phyloP scores from a whole-genome alignment of 2,113 vertebrate genomes.

The Picathartes gymnocephalus region DNA sequence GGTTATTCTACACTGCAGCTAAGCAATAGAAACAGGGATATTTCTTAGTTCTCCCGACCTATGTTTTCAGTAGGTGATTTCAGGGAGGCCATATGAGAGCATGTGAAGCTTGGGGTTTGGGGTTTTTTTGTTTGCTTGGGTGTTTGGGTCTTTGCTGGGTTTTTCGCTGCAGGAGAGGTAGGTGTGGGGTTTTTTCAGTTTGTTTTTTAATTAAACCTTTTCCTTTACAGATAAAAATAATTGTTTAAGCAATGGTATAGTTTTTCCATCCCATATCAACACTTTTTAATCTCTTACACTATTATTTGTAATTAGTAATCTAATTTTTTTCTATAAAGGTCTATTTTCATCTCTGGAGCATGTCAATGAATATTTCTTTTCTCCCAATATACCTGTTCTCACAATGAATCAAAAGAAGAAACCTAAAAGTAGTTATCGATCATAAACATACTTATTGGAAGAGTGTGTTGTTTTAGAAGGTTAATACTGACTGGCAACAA shows the following conservation, averaged over 20 bases:
- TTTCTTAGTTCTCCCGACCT: background rate
- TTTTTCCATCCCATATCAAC: background rate
- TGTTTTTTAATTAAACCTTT: background rate
- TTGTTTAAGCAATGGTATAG: background rate
- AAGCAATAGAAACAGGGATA: background rate
- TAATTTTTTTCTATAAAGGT: background rate
- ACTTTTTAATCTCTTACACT: background rate
- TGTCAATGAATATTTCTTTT: background rate
- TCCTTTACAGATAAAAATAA: background rate
- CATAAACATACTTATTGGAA: background rate
- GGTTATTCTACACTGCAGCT: background rate
- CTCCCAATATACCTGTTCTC: background rate
- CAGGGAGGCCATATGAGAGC: background rate
- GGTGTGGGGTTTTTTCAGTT: background rate
- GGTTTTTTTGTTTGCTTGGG: background rate
- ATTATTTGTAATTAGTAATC: background rate
- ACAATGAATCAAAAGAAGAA: background rate
- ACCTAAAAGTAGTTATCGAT: background rate
- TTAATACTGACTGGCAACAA: background rate
- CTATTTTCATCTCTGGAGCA: background rate
- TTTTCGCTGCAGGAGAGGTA: fast-evolving
- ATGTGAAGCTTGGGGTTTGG: background rate
- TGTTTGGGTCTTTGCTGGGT: background rate
- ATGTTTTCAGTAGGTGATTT: background rate
- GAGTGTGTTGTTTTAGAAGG: background rate